Percentiles rank a stretch among this genome's conserved stretches.
phyloP scores from a whole-genome alignment of 2,113 vertebrate species.

The Calyptomena viridis region DNA sequence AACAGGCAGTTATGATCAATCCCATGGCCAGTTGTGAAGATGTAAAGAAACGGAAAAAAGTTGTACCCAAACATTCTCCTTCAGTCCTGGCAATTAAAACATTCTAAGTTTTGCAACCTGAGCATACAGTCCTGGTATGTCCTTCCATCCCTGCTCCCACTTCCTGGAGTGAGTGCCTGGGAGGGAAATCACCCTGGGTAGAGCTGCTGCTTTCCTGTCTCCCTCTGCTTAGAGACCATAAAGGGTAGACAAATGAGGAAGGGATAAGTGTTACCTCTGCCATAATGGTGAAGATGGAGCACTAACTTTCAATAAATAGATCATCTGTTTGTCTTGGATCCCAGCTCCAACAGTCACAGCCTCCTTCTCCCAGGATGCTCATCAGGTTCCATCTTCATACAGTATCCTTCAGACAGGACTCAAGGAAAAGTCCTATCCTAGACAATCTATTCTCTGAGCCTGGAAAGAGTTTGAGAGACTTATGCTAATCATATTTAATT shows the following conservation, averaged over 20 bases:
- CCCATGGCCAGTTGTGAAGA: neutral
- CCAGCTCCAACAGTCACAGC: neutral
- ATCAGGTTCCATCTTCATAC: neutral
- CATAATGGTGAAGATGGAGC: neutral
- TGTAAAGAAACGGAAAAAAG: neutral
- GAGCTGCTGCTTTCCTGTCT: neutral
- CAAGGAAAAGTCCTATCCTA: neutral
- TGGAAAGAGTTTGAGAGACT: slow-evolving; percentile 14
- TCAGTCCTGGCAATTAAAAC: neutral
- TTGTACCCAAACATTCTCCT: neutral
- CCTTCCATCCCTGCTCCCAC: neutral
- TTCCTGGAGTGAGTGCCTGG: neutral
- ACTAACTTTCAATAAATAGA: neutral
- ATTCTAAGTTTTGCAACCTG: neutral
- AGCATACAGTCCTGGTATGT: rapidly evolving
- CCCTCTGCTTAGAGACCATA: neutral
- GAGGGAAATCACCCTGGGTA: neutral
- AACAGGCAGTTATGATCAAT: neutral
- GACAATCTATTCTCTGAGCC: neutral
- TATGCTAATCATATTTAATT: slow-evolving; percentile 56
- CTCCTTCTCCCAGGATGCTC: neutral
- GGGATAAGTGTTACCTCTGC: neutral
- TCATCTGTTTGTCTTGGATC: neutral
- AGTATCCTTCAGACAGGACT: neutral
- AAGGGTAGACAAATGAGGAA: neutral